Evolutionary conservation across 2,797 vertebrate species (phyloP).

Genomic region (Scleropages formosus): DNA sequence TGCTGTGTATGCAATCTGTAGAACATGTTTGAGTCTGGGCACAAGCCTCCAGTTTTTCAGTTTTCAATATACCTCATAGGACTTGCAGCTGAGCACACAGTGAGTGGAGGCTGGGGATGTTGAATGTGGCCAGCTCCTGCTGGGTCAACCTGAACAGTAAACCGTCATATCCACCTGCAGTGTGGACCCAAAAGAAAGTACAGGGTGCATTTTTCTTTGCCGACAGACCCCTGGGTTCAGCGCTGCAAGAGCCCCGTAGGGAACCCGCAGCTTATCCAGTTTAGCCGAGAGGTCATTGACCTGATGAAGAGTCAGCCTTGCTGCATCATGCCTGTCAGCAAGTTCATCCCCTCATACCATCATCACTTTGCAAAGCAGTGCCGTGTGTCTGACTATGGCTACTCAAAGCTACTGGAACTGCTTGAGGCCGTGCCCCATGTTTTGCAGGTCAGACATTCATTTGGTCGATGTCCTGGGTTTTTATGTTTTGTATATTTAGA

Average conservation of each 20-base stretch:
- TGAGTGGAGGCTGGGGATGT: neutral
- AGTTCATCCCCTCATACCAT: constrained; percentile 94
- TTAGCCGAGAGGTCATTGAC: constrained; percentile 94
- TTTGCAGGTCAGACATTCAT: constrained; percentile 74
- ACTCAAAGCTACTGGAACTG: constrained; percentile 89
- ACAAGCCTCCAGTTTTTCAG: neutral
- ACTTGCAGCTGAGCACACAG: neutral
- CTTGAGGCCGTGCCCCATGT: constrained; percentile 96
- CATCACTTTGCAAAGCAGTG: constrained; percentile 98
- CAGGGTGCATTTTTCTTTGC: too few relatives aligned
- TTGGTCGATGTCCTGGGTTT: neutral
- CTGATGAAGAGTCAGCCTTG: constrained; percentile 85
- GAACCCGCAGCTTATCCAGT: constrained; percentile 96
- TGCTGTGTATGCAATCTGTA: neutral
- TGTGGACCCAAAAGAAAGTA: neutral
- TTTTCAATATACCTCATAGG: neutral
- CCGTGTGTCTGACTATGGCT: constrained; percentile 94
- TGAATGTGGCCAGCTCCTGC: neutral
- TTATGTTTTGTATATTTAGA: too few relatives aligned
- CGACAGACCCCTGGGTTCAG: constrained; percentile 86
- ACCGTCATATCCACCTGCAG: neutral
- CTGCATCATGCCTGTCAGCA: constrained; percentile 85
- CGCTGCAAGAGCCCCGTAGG: constrained; percentile 94
- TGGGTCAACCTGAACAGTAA: neutral
- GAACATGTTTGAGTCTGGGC: neutral